phyloP scores from a whole-genome alignment of 2,888 invertebrate genomes.

The Eremobia ochroleuca region DNA sequence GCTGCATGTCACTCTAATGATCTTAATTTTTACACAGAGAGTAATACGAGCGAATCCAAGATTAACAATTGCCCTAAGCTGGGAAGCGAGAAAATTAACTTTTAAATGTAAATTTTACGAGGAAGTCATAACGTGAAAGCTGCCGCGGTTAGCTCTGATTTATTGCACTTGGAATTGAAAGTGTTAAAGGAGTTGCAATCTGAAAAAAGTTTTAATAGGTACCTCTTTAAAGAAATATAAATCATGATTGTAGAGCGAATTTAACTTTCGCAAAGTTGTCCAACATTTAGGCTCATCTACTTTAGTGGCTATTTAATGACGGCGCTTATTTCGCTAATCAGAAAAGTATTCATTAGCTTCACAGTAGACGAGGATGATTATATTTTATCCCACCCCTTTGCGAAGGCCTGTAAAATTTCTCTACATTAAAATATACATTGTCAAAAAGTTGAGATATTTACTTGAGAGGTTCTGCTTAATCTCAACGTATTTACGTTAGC shows the following conservation, averaged over 20 bases:
- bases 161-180: constrained; percentile 90
- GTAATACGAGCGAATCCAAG: constrained; percentile 83
- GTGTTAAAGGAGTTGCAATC: constrained; percentile 91
- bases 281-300: constrained; percentile 86
- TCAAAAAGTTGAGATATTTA: constrained; percentile 31
- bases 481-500: not conserved
- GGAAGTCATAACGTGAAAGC: constrained; percentile 90
- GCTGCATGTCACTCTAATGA: constrained; percentile 75
- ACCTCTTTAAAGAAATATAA: constrained; percentile 90
- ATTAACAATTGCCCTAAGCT: constrained; percentile 89
- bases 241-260: constrained; percentile 86
- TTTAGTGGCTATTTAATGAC: constrained; percentile 85
- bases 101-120: constrained; percentile 91
- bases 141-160: constrained; percentile 90
- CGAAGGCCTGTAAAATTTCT: constrained; percentile 22
- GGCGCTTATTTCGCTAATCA: constrained; percentile 80
- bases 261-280: constrained; percentile 85
- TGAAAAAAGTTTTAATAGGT: constrained; percentile 91
- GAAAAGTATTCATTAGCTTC: constrained; percentile 78
- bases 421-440: constrained; percentile 28
- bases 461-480: constrained; percentile 12
- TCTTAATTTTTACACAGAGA: constrained; percentile 80
- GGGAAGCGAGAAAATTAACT: constrained; percentile 89
- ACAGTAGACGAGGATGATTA: constrained; percentile 61
- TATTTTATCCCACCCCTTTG: constrained; percentile 50